Evolutionary conservation across 2,113 vertebrate species (phyloP).

Genomic region (Tyrannus savana): DNA sequence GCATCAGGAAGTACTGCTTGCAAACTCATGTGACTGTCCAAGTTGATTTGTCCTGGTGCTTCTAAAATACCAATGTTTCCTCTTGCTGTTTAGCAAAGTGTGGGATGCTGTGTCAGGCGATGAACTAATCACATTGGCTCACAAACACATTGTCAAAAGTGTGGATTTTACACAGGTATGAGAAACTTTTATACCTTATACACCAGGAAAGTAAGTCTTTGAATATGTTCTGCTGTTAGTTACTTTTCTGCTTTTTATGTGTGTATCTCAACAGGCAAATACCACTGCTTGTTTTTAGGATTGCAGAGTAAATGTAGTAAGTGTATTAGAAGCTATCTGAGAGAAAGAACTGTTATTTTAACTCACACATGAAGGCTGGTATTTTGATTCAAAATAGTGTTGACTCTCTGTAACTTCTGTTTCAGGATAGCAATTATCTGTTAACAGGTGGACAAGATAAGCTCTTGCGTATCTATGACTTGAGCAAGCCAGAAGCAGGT

Average conservation of each 20-base stretch:
- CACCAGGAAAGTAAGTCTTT: background rate
- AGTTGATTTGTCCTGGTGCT: background rate
- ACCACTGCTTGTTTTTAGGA: accelerated
- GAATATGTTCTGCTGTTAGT: background rate
- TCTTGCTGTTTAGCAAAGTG: slow-evolving; percentile 86
- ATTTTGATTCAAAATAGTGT: background rate
- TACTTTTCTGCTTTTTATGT: background rate
- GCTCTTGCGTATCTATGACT: slow-evolving; percentile 92
- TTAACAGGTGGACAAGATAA: slow-evolving; percentile 97
- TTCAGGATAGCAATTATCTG: slow-evolving; percentile 92
- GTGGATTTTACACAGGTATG: slow-evolving; percentile 95
- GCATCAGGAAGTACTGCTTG: background rate
- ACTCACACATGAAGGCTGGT: background rate
- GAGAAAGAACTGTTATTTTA: background rate
- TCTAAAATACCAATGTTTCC: background rate
- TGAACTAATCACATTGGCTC: slow-evolving; percentile 92
- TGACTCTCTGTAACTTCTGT: slow-evolving; percentile 54
- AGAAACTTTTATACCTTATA: background rate
- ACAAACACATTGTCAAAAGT: slow-evolving; percentile 98
- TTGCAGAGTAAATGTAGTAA: background rate
- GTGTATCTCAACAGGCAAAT: background rate
- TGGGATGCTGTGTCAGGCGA: slow-evolving; percentile 98
- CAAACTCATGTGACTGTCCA: background rate
- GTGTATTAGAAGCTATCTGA: background rate
- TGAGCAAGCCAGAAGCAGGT: slow-evolving; percentile 93